Conservation (phyloP, 2,113 vertebrate genomes). For the Gasterosteus nipponicus region DNA sequence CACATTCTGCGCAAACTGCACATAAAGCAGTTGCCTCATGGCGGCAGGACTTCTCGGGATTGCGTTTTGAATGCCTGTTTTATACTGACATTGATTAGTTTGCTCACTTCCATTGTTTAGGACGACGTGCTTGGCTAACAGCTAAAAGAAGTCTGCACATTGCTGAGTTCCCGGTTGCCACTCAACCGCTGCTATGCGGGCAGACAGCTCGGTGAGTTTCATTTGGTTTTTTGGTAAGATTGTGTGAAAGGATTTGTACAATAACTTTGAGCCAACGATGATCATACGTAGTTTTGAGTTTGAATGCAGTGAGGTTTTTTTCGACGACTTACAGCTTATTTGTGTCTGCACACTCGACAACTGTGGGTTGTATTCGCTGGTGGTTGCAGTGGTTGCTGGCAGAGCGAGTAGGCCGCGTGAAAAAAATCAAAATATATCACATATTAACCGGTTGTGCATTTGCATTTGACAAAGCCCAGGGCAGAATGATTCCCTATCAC, state of each 20-base stretch:
- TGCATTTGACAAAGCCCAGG: neutral
- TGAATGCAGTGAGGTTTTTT: no score
- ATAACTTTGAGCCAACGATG: neutral
- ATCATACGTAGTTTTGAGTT: neutral
- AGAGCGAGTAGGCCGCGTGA: neutral
- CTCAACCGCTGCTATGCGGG: no score
- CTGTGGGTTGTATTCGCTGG: neutral
- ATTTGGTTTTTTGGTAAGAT: neutral
- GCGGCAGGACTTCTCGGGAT: neutral
- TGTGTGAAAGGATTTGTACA: neutral
- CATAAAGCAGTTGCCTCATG: neutral
- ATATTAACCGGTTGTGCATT: neutral
- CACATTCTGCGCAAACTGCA: neutral
- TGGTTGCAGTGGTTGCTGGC: neutral
- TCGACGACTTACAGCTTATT: no score
- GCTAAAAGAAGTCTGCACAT: no score
- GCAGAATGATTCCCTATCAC: neutral
- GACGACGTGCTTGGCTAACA: neutral
- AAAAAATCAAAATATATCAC: neutral
- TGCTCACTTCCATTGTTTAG: neutral
- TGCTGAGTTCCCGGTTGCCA: no score
- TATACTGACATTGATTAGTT: neutral
- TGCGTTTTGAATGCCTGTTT: neutral
- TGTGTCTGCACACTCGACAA: neutral
- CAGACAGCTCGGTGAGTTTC: neutral